Evolutionary conservation across 2,113 vertebrate genomes (phyloP).

Genomic region (Nibea coibor): DNA sequence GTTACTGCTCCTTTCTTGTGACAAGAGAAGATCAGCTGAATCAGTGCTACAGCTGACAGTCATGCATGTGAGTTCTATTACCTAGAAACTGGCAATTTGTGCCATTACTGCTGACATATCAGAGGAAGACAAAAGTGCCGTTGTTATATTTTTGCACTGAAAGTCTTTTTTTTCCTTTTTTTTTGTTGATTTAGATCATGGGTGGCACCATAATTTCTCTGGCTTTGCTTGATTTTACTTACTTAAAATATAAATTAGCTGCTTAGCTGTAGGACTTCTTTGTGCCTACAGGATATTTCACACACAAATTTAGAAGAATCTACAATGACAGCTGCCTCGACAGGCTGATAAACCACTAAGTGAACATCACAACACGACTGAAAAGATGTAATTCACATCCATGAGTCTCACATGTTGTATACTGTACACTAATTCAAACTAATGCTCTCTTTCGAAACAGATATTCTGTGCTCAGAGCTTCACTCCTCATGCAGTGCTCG

Average conservation of each 20-base stretch:
- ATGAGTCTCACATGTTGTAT: too few relatives aligned
- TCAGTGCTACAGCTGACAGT: conserved; percentile 10
- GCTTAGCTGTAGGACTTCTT: neutral
- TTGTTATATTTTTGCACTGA: neutral
- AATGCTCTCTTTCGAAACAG: too few relatives aligned
- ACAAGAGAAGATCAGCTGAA: conserved; percentile 12
- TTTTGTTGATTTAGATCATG: neutral
- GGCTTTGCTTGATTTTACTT: neutral
- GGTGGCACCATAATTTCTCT: neutral
- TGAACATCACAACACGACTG: too few relatives aligned
- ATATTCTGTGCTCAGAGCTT: too few relatives aligned
- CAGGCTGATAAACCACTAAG: too few relatives aligned
- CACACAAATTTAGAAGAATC: too few relatives aligned
- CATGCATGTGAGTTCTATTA: conserved; percentile 31
- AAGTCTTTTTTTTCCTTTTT: neutral
- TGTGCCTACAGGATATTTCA: neutral
- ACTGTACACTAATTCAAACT: too few relatives aligned
- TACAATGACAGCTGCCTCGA: too few relatives aligned
- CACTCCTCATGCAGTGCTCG: too few relatives aligned
- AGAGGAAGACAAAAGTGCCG: neutral
- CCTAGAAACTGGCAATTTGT: neutral
- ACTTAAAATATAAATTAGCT: neutral
- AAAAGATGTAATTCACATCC: too few relatives aligned
- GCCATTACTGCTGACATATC: neutral
- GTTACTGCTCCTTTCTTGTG: neutral